Base-by-base conservation (phyloP, 2,797 vertebrate genomes). In the Thalassophryne amazonica region DNA sequence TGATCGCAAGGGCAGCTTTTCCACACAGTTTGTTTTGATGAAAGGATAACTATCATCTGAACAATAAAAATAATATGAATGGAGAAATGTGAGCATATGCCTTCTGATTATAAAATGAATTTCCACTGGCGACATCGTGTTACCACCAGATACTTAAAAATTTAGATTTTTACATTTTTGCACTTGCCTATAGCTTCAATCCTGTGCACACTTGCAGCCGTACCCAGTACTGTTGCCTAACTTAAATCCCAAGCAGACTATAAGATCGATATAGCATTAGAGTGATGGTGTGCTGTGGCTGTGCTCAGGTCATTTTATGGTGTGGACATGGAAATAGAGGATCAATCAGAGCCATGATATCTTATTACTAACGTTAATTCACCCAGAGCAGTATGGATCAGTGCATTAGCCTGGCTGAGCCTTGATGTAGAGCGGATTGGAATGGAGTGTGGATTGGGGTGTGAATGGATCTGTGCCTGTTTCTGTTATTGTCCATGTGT, bases 351-450 rank as follows among this genome's bases (percentile, higher is more conserved):
- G 91, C 89, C 93, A 92, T 95, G 93, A 95, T 96, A 94, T 94
- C 93, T 96, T 96, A 95, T 97, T 95, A 96, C 93, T 94, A 93
- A 94, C 86, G 88, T 94, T 95, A 97, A 96, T 96, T 98, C 93
- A 96, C 93, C 94, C 92, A 93, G 92, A 94, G 92, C 89, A 66
- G 89, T 94, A 93, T 90, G 82, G 93, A 95, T 95, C 92, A 85
- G 83, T 92, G 91, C 93, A 91, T 92, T 85, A 83, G 92, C 91
- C 89, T 84, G 85, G 88, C 87, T 54, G 66, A 81, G 73, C 60
- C 70, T 70, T 87, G 85, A 90, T 90, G 90, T 89, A 90, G 71
- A 73, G 91, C 87, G 74, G 62, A 59, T 55, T 66, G 71, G 58
- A 74, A 77, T 49, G 63, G 71, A 85, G 72, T 53, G 41, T 57